Base-by-base conservation (phyloP, 1,140 invertebrate species). In the Bombyx mandarina region DNA sequence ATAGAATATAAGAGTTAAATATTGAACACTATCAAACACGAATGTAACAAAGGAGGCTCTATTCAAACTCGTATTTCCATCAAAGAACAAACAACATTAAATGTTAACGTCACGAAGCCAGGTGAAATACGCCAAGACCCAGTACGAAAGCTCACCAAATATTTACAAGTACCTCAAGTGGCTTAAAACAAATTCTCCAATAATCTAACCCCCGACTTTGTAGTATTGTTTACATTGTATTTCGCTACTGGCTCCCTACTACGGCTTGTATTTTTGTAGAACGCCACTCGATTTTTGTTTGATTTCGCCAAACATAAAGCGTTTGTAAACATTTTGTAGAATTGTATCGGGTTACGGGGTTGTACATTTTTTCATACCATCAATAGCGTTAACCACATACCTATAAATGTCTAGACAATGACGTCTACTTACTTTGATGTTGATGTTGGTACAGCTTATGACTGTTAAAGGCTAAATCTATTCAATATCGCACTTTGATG, bases 151-250 rank as follows among this genome's bases (percentile, higher is more conserved):
- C 80, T 82, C 75, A 74, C 62, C 77, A 85, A 87, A 87, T 84
- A 87, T 87, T 87, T 82, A 82, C 78, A 77, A 78, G 65, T 72
- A 69, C 67, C 75, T 81, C 70, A 72, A 86, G 80, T 85, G 77
- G 74, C 80, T 86, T 82, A 84, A 85, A 85, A 85, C 83, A 86
- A 86, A 86, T 86, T 85, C 80, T 76, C 67, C 73, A 73, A 79
- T 82, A 82, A 82, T 81, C 79, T 78, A 73, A 69, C 63, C 69
- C 12, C 64, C 69, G 70, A 75, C 72, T 76, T 80, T 79, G 67
- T 77, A 66, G 67, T 71, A 77, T 79, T 82, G 75, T 79, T 82
- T 81, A 75, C 69, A 72, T 63, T 69, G 70, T 75, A 80, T 82
- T 79, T 75, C 56, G 77, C 73, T 74, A 72, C 72, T 75, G 58